A percentile compares a stretch with the other conserved stretches of the same genome.
Conservation (phyloP, 2,797 vertebrate species). For the Pseudocheirus occidentalis region DNA sequence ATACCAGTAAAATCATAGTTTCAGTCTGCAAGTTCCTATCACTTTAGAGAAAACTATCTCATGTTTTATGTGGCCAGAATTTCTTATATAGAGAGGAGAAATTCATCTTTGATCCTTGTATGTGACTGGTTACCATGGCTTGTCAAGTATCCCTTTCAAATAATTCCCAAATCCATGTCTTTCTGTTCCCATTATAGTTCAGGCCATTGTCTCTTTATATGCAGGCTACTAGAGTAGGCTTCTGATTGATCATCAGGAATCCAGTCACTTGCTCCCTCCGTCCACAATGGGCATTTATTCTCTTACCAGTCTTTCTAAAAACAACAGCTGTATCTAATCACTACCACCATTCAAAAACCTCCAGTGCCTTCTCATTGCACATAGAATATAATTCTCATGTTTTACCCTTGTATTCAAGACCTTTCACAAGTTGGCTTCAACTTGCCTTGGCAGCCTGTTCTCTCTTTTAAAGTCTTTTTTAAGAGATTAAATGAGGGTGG, state of each 20-base stretch:
- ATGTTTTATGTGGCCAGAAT: constrained; percentile 15
- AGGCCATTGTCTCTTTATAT: background rate
- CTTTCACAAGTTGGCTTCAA: background rate
- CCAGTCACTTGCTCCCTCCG: background rate
- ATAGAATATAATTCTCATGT: constrained; percentile 5
- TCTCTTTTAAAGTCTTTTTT: background rate
- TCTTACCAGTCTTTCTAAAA: background rate
- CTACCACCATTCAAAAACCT: background rate
- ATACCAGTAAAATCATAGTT: background rate
- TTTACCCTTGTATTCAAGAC: background rate
- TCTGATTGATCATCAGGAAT: background rate
- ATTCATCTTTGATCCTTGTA: background rate
- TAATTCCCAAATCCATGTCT: background rate
- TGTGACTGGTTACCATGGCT: background rate
- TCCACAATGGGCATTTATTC: background rate
- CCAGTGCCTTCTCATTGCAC: background rate
- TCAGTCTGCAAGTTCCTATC: background rate
- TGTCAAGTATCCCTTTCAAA: background rate
- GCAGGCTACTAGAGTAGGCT: background rate
- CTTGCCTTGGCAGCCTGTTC: background rate
- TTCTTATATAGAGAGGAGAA: background rate
- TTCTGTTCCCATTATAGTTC: background rate
- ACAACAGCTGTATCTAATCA: background rate
- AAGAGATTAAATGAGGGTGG: background rate
- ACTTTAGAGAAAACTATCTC: constrained; percentile 26